These are phyloP conservation scores for Labrus mixtus DNA, from an alignment of 2,113 vertebrate genomes.

Conservation along the genomic window DNA sequence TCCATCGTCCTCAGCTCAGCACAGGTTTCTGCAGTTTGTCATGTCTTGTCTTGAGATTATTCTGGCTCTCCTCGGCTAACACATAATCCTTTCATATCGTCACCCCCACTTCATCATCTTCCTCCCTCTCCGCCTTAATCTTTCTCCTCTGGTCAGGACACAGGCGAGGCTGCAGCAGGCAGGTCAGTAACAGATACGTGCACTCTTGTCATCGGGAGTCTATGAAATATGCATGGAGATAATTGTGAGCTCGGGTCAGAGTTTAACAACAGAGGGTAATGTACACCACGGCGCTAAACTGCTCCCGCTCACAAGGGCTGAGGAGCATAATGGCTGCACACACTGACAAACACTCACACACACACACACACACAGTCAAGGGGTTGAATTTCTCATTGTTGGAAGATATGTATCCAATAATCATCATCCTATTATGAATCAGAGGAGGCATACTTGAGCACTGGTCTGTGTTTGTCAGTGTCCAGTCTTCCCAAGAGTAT, in stretches of 20 bases:
- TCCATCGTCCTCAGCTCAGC: constrained; percentile 18
- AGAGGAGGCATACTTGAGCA: constrained; percentile 18
- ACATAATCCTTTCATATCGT: constrained; percentile 39
- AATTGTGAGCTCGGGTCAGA: constrained; percentile 76
- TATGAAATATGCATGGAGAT: constrained; percentile 82
- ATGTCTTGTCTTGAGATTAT: background rate
- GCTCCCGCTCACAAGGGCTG: constrained; percentile 34
- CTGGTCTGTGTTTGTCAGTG: background rate
- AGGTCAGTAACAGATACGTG: constrained; percentile 77
- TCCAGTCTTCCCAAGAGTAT: constrained; percentile 33
- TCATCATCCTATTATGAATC: constrained; percentile 19
- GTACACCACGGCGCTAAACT: constrained; percentile 43
- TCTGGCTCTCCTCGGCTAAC: background rate
- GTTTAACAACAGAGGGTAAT: constrained; percentile 74
- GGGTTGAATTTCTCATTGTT: constrained; percentile 47
- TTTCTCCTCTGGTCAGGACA: constrained; percentile 24
- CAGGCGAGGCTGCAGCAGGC: constrained; percentile 18
- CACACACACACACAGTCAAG: constrained; percentile 1
- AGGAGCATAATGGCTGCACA: constrained; percentile 18
- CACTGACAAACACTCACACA: constrained; percentile 14
- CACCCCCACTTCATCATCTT: constrained; percentile 7
- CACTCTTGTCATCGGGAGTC: constrained; percentile 40
- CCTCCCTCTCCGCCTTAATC: constrained; percentile 31
- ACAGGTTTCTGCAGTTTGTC: background rate
- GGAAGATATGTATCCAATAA: constrained; percentile 37